Conservation (phyloP, 2,888 invertebrate genomes). For the Lasioglossum villosulum region DNA sequence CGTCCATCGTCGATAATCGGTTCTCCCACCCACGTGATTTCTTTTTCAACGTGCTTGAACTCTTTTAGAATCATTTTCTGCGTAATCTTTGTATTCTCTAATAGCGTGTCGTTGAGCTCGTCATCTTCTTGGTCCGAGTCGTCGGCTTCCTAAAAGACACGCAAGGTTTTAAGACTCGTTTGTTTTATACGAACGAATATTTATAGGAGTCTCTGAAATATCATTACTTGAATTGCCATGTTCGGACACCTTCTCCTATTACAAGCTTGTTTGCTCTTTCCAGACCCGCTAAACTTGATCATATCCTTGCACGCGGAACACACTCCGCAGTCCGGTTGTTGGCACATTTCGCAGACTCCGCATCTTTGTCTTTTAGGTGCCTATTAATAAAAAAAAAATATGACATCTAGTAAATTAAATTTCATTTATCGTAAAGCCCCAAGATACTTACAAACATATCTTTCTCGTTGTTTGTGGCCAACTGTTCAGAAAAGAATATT, state of each 20-base stretch:
- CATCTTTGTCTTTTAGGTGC: slow-evolving; percentile 88
- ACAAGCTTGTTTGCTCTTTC: slow-evolving; percentile 89
- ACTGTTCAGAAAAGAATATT: slow-evolving; percentile 90
- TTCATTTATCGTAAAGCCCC: neutral
- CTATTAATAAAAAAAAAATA: slow-evolving; percentile 47
- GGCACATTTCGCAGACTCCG: slow-evolving; percentile 92
- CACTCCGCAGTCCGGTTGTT: slow-evolving; percentile 91
- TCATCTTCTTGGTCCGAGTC: slow-evolving; percentile 88
- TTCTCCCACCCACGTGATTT: slow-evolving; percentile 88
- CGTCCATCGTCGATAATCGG: slow-evolving; percentile 86
- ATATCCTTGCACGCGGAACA: slow-evolving; percentile 91
- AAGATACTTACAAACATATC: slow-evolving; percentile 78
- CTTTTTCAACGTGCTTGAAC: slow-evolving; percentile 84
- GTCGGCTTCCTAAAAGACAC: slow-evolving; percentile 86
- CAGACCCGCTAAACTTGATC: slow-evolving; percentile 92
- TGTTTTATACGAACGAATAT: neutral
- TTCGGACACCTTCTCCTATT: slow-evolving; percentile 89
- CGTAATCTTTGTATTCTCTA: slow-evolving; percentile 70
- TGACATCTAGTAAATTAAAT: neutral
- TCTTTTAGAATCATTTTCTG: slow-evolving; percentile 73
- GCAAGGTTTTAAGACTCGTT: neutral
- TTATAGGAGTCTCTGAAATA: neutral
- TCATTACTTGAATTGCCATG: slow-evolving; percentile 87
- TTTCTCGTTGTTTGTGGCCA: slow-evolving; percentile 87
- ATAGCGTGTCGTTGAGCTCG: slow-evolving; percentile 78